Base-by-base conservation (phyloP, 2,888 invertebrate genomes). In the Melinopterus prodromus region DNA sequence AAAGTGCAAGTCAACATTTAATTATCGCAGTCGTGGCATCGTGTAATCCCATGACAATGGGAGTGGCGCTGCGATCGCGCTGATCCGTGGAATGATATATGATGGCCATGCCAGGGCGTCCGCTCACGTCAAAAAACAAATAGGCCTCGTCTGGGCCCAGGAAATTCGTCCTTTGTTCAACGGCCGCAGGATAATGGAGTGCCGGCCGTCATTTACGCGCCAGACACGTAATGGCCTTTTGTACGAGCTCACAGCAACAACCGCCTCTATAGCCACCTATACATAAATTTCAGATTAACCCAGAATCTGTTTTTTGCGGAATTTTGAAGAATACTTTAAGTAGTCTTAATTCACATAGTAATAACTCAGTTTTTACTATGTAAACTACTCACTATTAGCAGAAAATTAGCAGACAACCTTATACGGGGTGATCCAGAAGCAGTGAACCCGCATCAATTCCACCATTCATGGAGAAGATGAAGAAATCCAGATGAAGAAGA, bases 171-270 rank as follows among this genome's bases (percentile, higher is more conserved):
- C 81, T 74, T 79, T 81, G 78, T 77, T 79, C 69, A 78, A 74
- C 70, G 35, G 74, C 74, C 74, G 35, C 74, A 77, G 79, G 74
- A 81, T 79, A 85, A 84, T 84, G 82, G 84, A 79, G 79, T 38
- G 82, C 83, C 84, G 83, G 82, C 81, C 83, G 84, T 82, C 84
- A 84, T 84, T 84, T 84, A 84, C 83, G 83, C 83, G 82, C 83
- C 76, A 80, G 82, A 83, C 37, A 83, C 84, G 83, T 84, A 83
- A 83, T 81, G 81, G 82, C 80, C 82, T 83, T 84, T 84, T 83
- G 84, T 84, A 81, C 82, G 80, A 80, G 82, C 81, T 37, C 36
- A 74, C 35, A 74, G 37, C 36, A 74, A 36, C 36, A 74, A 36
- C 74, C n/a, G 35, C 74, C 74, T 37, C 37, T 74, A 35, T 15